These are phyloP conservation scores for Patella depressa DNA, from an alignment of 2,888 invertebrate genomes.

Conservation along the genomic window DNA sequence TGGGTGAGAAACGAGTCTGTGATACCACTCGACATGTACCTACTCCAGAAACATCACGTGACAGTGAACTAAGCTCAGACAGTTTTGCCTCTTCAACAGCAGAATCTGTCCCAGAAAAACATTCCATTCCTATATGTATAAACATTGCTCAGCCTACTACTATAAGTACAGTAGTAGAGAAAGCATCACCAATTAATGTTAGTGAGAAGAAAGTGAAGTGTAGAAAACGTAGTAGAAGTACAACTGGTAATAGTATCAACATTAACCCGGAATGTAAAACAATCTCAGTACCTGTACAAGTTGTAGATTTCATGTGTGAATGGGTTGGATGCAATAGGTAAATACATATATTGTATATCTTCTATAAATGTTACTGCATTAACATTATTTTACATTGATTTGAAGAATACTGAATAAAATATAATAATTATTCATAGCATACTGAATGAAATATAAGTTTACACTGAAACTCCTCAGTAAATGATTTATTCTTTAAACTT, in stretches of 20 bases:
- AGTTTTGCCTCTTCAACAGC: conserved; percentile 54
- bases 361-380: no score
- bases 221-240: not conserved
- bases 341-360: conserved; percentile 39
- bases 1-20: conserved; percentile 25
- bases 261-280: not conserved
- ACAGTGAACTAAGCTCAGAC: conserved; percentile 59
- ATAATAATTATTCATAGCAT: no score
- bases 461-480: no score
- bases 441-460: no score
- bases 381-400: no score
- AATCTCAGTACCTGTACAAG: conserved; percentile 7
- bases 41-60: conserved; percentile 52
- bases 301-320: conserved; percentile 81
- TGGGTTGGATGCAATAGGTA: conserved; percentile 89
- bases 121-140: conserved; percentile 43
- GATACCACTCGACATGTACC: conserved; percentile 50
- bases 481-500: no score
- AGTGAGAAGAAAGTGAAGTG: conserved; percentile 22
- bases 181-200: not conserved
- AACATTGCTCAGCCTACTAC: conserved; percentile 17
- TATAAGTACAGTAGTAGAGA: conserved; percentile 10
- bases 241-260: not conserved
- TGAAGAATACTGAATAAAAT: no score
- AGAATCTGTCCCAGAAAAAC: conserved; percentile 50